phyloP scores from a whole-genome alignment of 2,888 invertebrate species.

The Sclerodermus sp. region DNA sequence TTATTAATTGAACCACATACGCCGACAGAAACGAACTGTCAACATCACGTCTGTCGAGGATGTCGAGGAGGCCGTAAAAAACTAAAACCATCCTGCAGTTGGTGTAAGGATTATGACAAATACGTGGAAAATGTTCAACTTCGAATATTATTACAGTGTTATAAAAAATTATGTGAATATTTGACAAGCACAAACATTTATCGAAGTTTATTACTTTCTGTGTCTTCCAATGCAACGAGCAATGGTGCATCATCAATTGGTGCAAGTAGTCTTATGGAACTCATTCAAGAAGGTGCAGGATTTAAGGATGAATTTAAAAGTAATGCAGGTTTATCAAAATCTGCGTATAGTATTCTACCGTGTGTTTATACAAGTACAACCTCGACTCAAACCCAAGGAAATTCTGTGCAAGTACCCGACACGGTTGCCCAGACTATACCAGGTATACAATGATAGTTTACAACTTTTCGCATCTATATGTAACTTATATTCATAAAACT shows the following conservation, averaged over 20 bases:
- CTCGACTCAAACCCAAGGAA: conserved; percentile 60
- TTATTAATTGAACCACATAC: conserved; percentile 80
- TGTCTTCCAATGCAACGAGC: conserved; percentile 61
- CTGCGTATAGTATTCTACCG: conserved; percentile 73
- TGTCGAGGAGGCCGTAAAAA: conserved; percentile 85
- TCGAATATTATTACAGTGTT: conserved; percentile 81
- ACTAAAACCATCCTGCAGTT: conserved; percentile 80
- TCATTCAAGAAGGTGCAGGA: conserved; percentile 79
- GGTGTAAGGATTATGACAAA: conserved; percentile 82
- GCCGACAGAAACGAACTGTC: conserved; percentile 77
- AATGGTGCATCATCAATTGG: conserved; percentile 59
- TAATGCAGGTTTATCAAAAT: conserved; percentile 72
- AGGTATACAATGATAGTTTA: conserved; percentile 28
- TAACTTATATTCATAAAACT: neutral
- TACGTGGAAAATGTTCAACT: conserved; percentile 83
- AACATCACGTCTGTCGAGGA: conserved; percentile 84
- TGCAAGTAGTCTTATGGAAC: conserved; percentile 68
- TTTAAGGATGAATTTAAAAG: conserved; percentile 77
- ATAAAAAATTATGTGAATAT: conserved; percentile 85
- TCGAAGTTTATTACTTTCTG: conserved; percentile 60
- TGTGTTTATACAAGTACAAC: conserved; percentile 71
- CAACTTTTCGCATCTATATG: neutral
- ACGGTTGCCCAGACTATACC: conserved; percentile 39
- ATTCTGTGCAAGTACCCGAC: conserved; percentile 38
- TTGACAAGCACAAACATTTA: conserved; percentile 75